These are phyloP conservation scores for Xenopus petersii DNA, from an alignment of 2,797 vertebrate species.

Conservation along the genomic window DNA sequence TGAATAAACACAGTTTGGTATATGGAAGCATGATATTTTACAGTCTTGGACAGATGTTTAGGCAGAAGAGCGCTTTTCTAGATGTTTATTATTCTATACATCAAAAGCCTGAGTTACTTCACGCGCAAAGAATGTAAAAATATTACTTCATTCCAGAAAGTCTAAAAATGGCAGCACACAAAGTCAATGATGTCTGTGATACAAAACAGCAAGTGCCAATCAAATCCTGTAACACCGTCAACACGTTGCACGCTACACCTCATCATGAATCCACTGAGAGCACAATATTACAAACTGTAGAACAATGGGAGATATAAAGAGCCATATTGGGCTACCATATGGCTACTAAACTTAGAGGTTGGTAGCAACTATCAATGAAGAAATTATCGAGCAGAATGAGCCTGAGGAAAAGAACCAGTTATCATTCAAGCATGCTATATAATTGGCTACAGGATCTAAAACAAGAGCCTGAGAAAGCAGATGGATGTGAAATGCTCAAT, in stretches of 20 bases:
- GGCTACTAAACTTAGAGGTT: constrained; percentile 77
- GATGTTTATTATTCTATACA: not conserved
- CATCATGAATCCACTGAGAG: constrained; percentile 13
- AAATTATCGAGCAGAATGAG: constrained; percentile 76
- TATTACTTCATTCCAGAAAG: not conserved
- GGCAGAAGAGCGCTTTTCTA: not conserved
- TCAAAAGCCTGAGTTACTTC: not conserved
- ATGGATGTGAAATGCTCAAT: constrained; percentile 82
- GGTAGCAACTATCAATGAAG: constrained; percentile 73
- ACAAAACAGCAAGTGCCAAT: constrained; percentile 10
- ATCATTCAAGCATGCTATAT: constrained; percentile 77
- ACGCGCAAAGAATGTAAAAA: not conserved
- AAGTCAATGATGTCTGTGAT: constrained; percentile 3
- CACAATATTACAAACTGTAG: constrained; percentile 65
- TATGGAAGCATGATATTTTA: no score
- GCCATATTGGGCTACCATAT: constrained; percentile 79
- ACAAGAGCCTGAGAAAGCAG: constrained; percentile 75
- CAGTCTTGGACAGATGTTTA: not conserved
- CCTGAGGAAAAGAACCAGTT: constrained; percentile 74
- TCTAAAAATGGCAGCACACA: constrained; percentile 4
- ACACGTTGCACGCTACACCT: constrained; percentile 9
- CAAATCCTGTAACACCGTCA: constrained; percentile 16
- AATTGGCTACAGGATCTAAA: constrained; percentile 72
- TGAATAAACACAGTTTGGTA: no score
- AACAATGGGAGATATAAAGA: constrained; percentile 67